Percentiles rank a stretch among this genome's conserved stretches.
Conservation (phyloP, 2,888 invertebrate species). For the Agrochola lychnidis region DNA sequence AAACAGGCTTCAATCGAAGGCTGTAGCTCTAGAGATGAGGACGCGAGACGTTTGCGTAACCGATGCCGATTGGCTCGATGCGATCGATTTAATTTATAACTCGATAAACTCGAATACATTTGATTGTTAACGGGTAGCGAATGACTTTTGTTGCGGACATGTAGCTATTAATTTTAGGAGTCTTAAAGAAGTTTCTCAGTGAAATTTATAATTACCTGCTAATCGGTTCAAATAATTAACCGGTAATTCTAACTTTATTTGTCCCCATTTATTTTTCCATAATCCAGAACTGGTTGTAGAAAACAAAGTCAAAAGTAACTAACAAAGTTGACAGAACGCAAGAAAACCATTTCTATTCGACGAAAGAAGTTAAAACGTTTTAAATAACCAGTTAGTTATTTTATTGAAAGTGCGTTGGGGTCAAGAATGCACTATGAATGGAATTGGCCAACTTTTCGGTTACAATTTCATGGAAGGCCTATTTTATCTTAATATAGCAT, state of each 20-base stretch:
- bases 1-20: conserved; percentile 78
- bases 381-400: conserved; percentile 53
- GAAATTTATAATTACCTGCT: neutral
- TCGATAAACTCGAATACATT: conserved; percentile 58
- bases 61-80: conserved; percentile 64
- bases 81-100: conserved; percentile 63
- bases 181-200: conserved; percentile 3
- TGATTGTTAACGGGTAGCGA: conserved; percentile 39
- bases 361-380: conserved; percentile 19
- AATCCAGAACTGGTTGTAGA: neutral
- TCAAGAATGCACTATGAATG: conserved; percentile 47
- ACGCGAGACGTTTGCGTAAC: conserved; percentile 73
- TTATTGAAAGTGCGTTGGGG: conserved; percentile 40
- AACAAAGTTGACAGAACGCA: conserved; percentile 16
- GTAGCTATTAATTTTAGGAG: conserved; percentile 27
- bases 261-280: neutral
- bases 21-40: conserved; percentile 75
- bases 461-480: conserved; percentile 18
- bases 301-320: neutral
- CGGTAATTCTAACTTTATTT: neutral
- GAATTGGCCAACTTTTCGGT: conserved; percentile 43
- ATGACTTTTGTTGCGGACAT: conserved; percentile 45
- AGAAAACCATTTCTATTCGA: conserved; percentile 25
- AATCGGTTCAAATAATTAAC: neutral
- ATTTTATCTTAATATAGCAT: neutral